Evolutionary conservation across 2,888 invertebrate species (phyloP), one percentile per base, ranked within the genome.

Genomic region (Caprella mutica): DNA sequence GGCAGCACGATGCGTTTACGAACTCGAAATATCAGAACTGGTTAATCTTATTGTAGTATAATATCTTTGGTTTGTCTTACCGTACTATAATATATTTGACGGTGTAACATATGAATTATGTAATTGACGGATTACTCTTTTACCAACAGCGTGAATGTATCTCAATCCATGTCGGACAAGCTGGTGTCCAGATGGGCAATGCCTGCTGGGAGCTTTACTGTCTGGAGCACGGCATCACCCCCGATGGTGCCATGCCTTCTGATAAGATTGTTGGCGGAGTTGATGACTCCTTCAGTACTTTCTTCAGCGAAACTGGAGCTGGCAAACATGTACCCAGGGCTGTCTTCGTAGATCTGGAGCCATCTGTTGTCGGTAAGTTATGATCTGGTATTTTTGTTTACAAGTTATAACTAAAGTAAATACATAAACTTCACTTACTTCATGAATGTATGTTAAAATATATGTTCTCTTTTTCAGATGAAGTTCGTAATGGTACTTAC

Each of bases 401-500:
- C 19, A n/a, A 17, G 40, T 40, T n/a, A n/a, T n/a, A n/a, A n/a
- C n/a, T n/a, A n/a, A n/a, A n/a, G n/a, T n/a, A n/a, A n/a, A n/a
- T n/a, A n/a, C n/a, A n/a, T n/a, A n/a, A n/a, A n/a, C n/a, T n/a
- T n/a, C n/a, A n/a, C n/a, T n/a, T n/a, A n/a, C n/a, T n/a, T n/a
- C n/a, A n/a, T n/a, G n/a, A n/a, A n/a, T n/a, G n/a, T n/a, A n/a
- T n/a, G n/a, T n/a, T n/a, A n/a, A n/a, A n/a, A n/a, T n/a, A n/a
- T n/a, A n/a, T n/a, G n/a, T n/a, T 51, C 5, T 12, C 23, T 6
- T 38, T 33, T 21, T 42, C 17, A 55, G 87, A 91, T 77, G 90
- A 90, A 78, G 88, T 91, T 67, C 83, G 90, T 69, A 89, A 88
- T 59, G 92, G 92, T 70, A 89, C 89, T 68, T 94, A 94, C 80